Percentiles rank a stretch among this genome's conserved stretches.
These are phyloP conservation scores for Volucella inanis DNA, from an alignment of 2,888 invertebrate species.

Conservation along the genomic window DNA sequence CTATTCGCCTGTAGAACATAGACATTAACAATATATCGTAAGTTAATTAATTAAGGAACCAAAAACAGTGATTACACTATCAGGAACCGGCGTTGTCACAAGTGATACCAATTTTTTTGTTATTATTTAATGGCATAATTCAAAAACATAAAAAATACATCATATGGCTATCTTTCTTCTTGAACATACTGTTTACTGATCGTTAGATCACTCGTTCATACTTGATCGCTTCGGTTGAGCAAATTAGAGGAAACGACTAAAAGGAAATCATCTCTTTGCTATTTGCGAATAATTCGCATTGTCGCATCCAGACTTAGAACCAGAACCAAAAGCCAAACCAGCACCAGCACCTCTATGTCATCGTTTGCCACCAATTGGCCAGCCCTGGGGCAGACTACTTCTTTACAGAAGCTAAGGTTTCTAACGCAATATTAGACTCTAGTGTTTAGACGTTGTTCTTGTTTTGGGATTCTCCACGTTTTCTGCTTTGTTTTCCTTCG, in stretches of 20 bases:
- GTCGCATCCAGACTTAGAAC: constrained; percentile 7
- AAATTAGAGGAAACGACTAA: constrained; percentile 45
- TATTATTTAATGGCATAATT: too few relatives aligned
- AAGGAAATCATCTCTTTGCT: constrained; percentile 30
- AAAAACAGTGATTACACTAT: too few relatives aligned
- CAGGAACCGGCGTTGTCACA: too few relatives aligned
- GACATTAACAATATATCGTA: too few relatives aligned
- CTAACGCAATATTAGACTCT: constrained; percentile 64
- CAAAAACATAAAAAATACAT: too few relatives aligned
- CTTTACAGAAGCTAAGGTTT: constrained; percentile 61
- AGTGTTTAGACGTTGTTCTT: constrained; percentile 25
- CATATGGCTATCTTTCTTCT: background rate
- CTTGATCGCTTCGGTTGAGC: constrained; percentile 43
- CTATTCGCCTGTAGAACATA: too few relatives aligned
- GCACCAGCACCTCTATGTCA: constrained; percentile 54
- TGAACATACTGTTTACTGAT: constrained; percentile 8
- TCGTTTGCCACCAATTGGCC: constrained; percentile 50
- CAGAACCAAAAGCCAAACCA: too few relatives aligned
- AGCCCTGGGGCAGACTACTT: constrained; percentile 15
- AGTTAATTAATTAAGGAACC: too few relatives aligned
- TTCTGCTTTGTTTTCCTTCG: constrained; percentile 24
- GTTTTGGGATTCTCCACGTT: constrained; percentile 62
- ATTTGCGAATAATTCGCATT: constrained; percentile 2
- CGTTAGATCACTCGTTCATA: constrained; percentile 16
- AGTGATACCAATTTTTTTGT: too few relatives aligned